Base-by-base conservation (phyloP, 2,888 invertebrate species). In the Cynaeus angustus region DNA sequence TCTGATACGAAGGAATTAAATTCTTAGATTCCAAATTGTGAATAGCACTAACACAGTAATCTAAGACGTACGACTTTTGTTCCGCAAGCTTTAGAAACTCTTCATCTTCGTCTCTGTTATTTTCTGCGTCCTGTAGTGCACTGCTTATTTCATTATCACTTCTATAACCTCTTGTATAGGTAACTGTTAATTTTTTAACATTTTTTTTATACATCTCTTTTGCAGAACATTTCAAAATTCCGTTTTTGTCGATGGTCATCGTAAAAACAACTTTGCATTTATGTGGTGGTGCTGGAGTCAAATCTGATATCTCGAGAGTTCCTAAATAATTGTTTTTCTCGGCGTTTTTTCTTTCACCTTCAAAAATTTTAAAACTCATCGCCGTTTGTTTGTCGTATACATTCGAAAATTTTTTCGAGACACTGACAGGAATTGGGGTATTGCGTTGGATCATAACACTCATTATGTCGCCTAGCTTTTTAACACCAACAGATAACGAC, bases 341-440 rank as follows among this genome's bases (percentile, higher is more conserved):
- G 1, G 65, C 70, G 21, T 65, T 68, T 14, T 38, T 53, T n/a
- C 77, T 68, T 61, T 77, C 75, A 3, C 77, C 77, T 58, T 77
- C 77, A 33, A 45, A 77, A 21, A 77, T 68, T 14, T 33, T n/a
- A 41, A 13, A 10, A 41, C 12, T 12, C 10, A 41, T 41, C 3
- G 12, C 13, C 3, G 5, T 12, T 10, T 13, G 10, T 12, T 12
- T 6, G 12, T 13, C 41, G n/a, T 45, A 52, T 75, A 38, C 0
- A 3, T 9, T 6, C 66, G 10, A 5, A 38, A 30, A 7, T n/a
- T n/a, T 6, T 12, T 41, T 6, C 3, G 41, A 41, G 10, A 10
- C 41, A 41, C 12, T 41, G 3, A n/a, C 13, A 12, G 41, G 41
- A 2, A 41, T 16, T 72, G 58, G 7, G 2, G 41, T 12, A 3